These are phyloP conservation scores for Dinocampus coccinellae DNA, from an alignment of 2,888 invertebrate genomes.

Conservation along the genomic window DNA sequence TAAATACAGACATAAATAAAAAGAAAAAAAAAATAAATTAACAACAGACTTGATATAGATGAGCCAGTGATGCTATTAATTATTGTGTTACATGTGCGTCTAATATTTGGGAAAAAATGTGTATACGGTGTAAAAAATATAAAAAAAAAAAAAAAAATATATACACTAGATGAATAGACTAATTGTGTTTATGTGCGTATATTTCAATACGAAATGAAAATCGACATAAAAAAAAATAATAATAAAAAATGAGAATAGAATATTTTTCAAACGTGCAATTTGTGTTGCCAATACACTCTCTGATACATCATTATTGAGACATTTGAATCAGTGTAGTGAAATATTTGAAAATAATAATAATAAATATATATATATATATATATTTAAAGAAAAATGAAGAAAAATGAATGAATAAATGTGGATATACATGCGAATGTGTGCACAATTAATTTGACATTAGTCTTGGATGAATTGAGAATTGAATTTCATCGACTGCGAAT, in stretches of 20 bases:
- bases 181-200: background rate
- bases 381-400: background rate
- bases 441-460: constrained; percentile 65
- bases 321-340: background rate
- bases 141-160: background rate
- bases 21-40: background rate
- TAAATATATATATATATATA: background rate
- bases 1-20: no score
- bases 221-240: constrained; percentile 30
- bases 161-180: background rate
- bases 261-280: constrained; percentile 23
- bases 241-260: constrained; percentile 21
- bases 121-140: background rate
- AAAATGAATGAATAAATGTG: background rate
- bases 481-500: constrained; percentile 37
- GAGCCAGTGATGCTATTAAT: constrained; percentile 22
- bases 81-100: constrained; percentile 17
- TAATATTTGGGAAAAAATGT: background rate
- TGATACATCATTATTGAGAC: background rate
- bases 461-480: constrained; percentile 47
- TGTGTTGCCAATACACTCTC: constrained; percentile 4
- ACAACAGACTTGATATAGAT: constrained; percentile 10
- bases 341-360: background rate
- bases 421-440: constrained; percentile 47
- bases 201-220: constrained; percentile 35